Evolutionary conservation across 2,113 vertebrate genomes (phyloP).

Genomic region (Lanius ludovicianus): DNA sequence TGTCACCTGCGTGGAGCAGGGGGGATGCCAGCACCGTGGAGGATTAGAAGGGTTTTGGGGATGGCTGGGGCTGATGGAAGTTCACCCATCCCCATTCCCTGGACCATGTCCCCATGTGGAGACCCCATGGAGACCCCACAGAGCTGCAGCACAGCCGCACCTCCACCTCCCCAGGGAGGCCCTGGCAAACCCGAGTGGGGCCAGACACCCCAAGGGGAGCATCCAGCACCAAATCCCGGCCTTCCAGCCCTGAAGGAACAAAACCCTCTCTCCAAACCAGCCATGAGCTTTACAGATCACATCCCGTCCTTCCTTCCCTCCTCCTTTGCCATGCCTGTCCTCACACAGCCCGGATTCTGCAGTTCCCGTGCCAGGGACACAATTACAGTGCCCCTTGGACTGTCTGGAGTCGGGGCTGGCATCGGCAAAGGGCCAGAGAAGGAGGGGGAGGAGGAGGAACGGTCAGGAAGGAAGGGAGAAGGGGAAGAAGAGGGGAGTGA

Average conservation of each 20-base stretch:
- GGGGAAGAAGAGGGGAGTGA: not conserved
- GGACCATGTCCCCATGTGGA: not conserved
- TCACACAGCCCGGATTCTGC: not conserved
- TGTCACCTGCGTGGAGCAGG: not conserved
- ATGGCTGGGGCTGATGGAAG: not conserved
- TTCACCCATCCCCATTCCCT: not conserved
- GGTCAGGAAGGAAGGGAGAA: not conserved
- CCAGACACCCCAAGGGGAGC: not conserved
- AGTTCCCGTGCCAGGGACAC: not conserved
- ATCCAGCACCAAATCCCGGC: not conserved
- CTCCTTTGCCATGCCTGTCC: not conserved
- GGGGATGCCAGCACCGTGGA: not conserved
- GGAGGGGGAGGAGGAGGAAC: not conserved
- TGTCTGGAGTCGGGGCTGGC: not conserved
- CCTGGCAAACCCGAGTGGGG: no score
- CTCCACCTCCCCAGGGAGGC: not conserved
- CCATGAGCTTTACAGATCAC: not conserved
- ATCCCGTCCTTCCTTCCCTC: no score
- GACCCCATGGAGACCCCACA: no score
- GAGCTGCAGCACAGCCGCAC: not conserved
- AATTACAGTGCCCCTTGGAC: not conserved
- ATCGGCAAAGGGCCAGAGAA: not conserved
- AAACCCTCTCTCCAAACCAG: not conserved
- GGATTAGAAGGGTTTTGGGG: not conserved
- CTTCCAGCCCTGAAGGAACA: not conserved